Percentiles rank a stretch among this genome's conserved stretches.
phyloP scores from a whole-genome alignment of 2,113 vertebrate genomes.

The Paradisaea rubra region DNA sequence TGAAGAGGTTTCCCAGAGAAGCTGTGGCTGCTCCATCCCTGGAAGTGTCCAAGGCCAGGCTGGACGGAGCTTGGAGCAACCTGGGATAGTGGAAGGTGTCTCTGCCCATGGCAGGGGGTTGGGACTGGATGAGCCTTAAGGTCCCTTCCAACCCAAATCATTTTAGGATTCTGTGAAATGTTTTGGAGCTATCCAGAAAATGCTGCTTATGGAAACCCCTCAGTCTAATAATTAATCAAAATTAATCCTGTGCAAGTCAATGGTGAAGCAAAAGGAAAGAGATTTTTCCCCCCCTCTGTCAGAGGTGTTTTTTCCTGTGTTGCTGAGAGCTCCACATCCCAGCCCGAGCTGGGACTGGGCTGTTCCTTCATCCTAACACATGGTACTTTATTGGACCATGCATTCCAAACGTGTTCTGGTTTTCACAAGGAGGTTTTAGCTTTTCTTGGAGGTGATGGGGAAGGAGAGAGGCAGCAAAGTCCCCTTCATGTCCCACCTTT shows the following conservation, averaged over 20 bases:
- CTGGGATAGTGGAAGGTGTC: not conserved
- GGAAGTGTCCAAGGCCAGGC: not conserved
- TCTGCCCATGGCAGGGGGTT: not conserved
- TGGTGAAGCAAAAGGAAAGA: not conserved
- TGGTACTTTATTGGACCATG: not conserved
- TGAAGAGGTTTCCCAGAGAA: accelerated
- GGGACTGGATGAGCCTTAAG: accelerated
- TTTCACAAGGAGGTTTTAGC: not conserved
- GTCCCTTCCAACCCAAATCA: not conserved
- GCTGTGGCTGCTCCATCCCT: not conserved
- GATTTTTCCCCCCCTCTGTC: not conserved
- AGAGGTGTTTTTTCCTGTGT: accelerated
- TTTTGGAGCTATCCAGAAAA: not conserved
- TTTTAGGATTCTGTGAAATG: not conserved
- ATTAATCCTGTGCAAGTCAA: not conserved
- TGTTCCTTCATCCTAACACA: accelerated
- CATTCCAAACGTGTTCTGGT: accelerated
- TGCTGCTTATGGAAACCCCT: not conserved
- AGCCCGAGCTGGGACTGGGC: not conserved
- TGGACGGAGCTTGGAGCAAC: accelerated
- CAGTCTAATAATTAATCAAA: not conserved
- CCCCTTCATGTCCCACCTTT: conserved; percentile 9
- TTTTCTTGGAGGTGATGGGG: not conserved
- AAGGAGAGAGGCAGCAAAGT: not conserved
- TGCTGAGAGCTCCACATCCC: not conserved